Evolutionary conservation across 2,113 vertebrate species (phyloP).

Genomic region (Lophotis ruficrista): DNA sequence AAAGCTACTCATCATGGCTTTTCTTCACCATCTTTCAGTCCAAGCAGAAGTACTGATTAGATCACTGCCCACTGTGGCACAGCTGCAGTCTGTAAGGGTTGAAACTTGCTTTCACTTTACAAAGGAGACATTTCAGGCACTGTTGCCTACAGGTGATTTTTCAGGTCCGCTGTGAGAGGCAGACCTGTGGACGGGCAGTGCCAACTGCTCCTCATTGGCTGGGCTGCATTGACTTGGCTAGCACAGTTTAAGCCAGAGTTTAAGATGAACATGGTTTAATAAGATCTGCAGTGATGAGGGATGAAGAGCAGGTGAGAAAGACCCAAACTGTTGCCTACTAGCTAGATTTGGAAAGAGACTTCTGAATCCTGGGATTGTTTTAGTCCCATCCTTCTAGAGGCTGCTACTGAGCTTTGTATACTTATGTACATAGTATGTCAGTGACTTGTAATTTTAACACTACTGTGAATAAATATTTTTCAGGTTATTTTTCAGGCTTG

Average conservation of each 20-base stretch:
- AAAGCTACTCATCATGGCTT: neutral
- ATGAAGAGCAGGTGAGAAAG: neutral
- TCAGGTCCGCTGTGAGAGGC: neutral
- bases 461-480: neutral
- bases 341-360: neutral
- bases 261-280: neutral
- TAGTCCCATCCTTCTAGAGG: neutral
- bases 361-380: neutral
- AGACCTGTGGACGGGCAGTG: neutral
- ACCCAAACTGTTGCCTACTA: neutral
- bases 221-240: neutral
- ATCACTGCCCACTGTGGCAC: neutral
- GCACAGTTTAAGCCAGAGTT: neutral
- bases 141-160: neutral
- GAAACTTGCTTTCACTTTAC: neutral
- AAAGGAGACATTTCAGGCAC: neutral
- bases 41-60: neutral
- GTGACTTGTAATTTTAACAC: neutral
- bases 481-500: neutral
- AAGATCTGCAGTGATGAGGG: neutral
- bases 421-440: neutral
- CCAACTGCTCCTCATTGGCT: fast-evolving
- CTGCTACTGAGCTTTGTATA: neutral
- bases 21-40: neutral
- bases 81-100: neutral